These are phyloP conservation scores for Rallus crepitans DNA, from an alignment of 2,797 vertebrate genomes.

Conservation along the genomic window DNA sequence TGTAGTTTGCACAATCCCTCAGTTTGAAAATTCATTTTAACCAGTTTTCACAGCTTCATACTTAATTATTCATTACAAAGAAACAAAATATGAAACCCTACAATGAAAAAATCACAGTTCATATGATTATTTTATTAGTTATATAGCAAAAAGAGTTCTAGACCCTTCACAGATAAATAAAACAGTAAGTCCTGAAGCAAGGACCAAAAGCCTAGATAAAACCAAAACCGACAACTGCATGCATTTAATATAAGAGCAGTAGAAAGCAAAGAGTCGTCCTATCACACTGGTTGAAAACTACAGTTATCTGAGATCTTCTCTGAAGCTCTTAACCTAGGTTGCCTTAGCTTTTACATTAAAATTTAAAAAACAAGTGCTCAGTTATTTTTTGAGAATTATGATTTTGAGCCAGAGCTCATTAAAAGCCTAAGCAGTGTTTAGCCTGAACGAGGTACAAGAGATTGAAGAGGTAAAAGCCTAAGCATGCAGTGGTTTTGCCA, in stretches of 20 bases:
- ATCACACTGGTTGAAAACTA: background rate
- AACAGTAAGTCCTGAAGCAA: background rate
- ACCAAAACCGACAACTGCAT: background rate
- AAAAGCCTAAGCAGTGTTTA: background rate
- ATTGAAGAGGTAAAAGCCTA: background rate
- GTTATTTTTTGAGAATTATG: background rate
- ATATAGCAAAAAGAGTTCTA: background rate
- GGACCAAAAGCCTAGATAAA: background rate
- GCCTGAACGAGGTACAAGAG: background rate
- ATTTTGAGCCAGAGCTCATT: background rate
- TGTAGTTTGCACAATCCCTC: background rate
- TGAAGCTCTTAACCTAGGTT: background rate
- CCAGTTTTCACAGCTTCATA: background rate
- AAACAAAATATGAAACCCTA: background rate
- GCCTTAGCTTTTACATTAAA: background rate
- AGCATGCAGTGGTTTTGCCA: background rate
- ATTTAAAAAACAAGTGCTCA: background rate
- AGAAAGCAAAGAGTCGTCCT: background rate
- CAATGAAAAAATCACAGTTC: conserved; percentile 9
- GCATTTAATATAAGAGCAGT: background rate
- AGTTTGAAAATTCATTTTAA: background rate
- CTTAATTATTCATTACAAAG: conserved; percentile 43
- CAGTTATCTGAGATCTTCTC: background rate
- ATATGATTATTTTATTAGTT: conserved; percentile 12
- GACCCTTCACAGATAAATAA: background rate